A percentile compares a stretch with the other conserved stretches of the same genome.
phyloP scores from a whole-genome alignment of 2,888 invertebrate species.

The Aethes cnicana region DNA sequence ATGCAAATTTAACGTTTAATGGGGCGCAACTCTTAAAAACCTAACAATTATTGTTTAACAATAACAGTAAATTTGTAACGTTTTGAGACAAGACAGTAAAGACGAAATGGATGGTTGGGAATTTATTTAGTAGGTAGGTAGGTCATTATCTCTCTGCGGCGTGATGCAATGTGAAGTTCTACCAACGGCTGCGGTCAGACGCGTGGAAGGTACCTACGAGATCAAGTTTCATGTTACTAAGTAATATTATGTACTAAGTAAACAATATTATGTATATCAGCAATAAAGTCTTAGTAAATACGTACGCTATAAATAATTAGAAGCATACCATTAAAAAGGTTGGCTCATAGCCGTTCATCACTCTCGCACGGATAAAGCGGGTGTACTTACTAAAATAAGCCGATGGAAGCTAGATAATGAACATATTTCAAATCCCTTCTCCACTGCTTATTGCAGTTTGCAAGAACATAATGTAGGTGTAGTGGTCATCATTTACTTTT shows the following conservation, averaged over 20 bases:
- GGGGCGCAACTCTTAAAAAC: slow-evolving; percentile 72
- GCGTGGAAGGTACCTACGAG: too few species aligned
- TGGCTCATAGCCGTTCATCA: slow-evolving; percentile 22
- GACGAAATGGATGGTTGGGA: not conserved
- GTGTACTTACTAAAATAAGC: not conserved
- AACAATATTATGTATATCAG: slow-evolving; percentile 20
- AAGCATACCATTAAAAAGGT: slow-evolving; percentile 8
- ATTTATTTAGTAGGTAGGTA: not conserved
- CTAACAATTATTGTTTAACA: slow-evolving; percentile 64
- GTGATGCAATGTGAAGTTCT: too few species aligned
- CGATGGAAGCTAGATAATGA: not conserved
- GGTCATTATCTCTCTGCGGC: not conserved
- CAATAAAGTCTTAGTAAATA: slow-evolving; percentile 15
- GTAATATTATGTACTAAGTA: slow-evolving; percentile 14
- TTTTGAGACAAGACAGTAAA: slow-evolving; percentile 33
- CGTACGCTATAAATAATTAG: slow-evolving; percentile 16
- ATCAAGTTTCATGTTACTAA: too few species aligned
- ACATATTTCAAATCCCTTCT: not conserved
- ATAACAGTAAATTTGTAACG: slow-evolving; percentile 61
- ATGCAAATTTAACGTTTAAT: slow-evolving; percentile 59
- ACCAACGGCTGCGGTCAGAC: too few species aligned
- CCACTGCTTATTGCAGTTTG: not conserved
- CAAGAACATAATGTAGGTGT: not conserved
- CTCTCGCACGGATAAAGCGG: slow-evolving; percentile 28
- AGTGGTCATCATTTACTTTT: slow-evolving; percentile 46